Conservation (phyloP, 2,888 invertebrate genomes). For the Leptura quadrifasciata region DNA sequence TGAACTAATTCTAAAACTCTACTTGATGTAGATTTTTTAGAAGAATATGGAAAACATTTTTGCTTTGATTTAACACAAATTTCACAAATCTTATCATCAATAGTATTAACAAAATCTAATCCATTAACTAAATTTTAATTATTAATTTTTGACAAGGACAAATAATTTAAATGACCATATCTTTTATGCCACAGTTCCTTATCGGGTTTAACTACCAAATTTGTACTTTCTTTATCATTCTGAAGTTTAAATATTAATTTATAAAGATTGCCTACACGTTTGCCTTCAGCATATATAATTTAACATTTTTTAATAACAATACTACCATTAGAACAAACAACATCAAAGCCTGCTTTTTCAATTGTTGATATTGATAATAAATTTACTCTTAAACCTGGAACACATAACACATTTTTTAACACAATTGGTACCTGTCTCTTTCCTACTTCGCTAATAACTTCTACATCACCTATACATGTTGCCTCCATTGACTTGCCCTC, state of each 20-base stretch:
- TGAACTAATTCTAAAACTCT: constrained; percentile 15
- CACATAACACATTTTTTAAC: constrained; percentile 43
- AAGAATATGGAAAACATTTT: constrained; percentile 26
- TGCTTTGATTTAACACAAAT: constrained; percentile 31
- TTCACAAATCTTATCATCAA: constrained; percentile 20
- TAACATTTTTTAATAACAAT: constrained; percentile 31
- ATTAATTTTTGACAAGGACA: constrained; percentile 26
- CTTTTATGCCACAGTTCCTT: constrained; percentile 35
- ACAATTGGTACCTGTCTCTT: constrained; percentile 38
- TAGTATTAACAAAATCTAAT: background rate
- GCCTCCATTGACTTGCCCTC: constrained; percentile 48
- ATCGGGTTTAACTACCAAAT: constrained; percentile 19
- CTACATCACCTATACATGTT: constrained; percentile 42
- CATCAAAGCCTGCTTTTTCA: constrained; percentile 34
- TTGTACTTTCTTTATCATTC: background rate
- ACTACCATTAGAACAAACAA: background rate
- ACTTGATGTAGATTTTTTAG: background rate
- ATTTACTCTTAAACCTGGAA: constrained; percentile 42
- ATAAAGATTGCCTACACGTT: constrained; percentile 6
- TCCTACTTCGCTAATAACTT: constrained; percentile 38
- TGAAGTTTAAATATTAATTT: background rate
- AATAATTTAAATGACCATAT: constrained; percentile 38
- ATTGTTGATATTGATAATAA: constrained; percentile 32
- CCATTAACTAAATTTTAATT: constrained; percentile 35
- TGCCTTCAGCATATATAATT: constrained; percentile 32